Evolutionary conservation across 2,113 vertebrate genomes (phyloP).

Genomic region (Ptilonorhynchus violaceus): DNA sequence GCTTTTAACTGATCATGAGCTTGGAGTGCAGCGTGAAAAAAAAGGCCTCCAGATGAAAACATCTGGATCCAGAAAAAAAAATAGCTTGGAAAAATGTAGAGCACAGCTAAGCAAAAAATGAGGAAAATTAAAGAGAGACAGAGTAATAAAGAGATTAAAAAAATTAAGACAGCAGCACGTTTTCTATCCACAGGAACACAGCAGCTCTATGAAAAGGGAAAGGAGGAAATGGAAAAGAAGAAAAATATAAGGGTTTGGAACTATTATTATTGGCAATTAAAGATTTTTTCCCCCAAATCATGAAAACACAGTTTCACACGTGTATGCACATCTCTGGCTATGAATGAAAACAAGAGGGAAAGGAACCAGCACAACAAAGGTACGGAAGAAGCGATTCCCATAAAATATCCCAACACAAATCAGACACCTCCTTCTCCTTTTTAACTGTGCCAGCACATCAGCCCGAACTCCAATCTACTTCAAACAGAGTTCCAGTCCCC

Average conservation of each 20-base stretch:
- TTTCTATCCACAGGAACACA: not conserved
- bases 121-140: not conserved
- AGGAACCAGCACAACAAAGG: constrained; percentile 10
- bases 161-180: not conserved
- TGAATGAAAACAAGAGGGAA: not conserved
- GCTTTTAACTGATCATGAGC: not conserved
- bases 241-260: constrained; percentile 4
- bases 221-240: not conserved
- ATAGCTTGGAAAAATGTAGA: not conserved
- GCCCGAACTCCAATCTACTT: not conserved
- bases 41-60: not conserved
- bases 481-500: not conserved
- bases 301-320: constrained; percentile 11
- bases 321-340: not conserved
- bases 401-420: not conserved
- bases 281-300: not conserved
- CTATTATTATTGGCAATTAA: constrained; percentile 56
- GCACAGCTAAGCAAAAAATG: not conserved
- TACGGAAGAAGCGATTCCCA: not conserved
- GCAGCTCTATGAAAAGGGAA: not conserved
- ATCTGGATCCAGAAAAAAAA: not conserved
- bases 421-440: not conserved
- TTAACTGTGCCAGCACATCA: not conserved
- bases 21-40: not conserved
- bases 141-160: not conserved